Conservation (phyloP, 2,113 vertebrate genomes). For the Cranoglanis bouderius region DNA sequence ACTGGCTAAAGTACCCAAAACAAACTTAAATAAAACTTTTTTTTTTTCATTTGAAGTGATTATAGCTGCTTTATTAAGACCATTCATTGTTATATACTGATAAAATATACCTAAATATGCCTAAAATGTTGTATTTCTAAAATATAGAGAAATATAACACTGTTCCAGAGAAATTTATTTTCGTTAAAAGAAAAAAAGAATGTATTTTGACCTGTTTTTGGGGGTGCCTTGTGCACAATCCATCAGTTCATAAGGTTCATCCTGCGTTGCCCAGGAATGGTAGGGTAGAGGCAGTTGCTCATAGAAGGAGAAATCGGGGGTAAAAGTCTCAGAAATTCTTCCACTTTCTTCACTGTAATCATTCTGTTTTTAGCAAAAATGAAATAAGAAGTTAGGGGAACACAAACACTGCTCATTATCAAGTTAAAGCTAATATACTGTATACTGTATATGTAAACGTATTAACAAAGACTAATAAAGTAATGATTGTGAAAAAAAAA, state of each 20-base stretch:
- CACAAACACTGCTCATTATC: background rate
- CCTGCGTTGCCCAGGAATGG: constrained; percentile 63
- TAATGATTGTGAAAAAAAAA: background rate
- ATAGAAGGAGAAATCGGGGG: constrained; percentile 40
- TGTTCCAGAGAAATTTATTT: background rate
- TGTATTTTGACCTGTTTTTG: constrained; percentile 63
- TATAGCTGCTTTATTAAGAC: background rate
- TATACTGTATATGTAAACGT: background rate
- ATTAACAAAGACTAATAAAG: background rate
- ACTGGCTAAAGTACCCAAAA: too few species aligned
- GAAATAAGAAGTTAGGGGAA: background rate
- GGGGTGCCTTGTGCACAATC: constrained; percentile 52
- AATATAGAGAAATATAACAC: background rate
- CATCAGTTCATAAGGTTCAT: constrained; percentile 60
- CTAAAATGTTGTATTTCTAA: background rate
- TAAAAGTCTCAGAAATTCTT: constrained; percentile 36
- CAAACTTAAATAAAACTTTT: too few species aligned
- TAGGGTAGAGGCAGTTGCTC: constrained; percentile 53
- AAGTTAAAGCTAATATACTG: background rate
- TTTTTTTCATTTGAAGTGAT: background rate
- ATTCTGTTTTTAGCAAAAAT: constrained; percentile 54
- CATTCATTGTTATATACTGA: background rate
- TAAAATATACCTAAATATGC: background rate
- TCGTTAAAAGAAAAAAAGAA: background rate
- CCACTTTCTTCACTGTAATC: constrained; percentile 39